Evolutionary conservation across 2,888 invertebrate genomes (phyloP).

Genomic region (Argyresthia goedartella): DNA sequence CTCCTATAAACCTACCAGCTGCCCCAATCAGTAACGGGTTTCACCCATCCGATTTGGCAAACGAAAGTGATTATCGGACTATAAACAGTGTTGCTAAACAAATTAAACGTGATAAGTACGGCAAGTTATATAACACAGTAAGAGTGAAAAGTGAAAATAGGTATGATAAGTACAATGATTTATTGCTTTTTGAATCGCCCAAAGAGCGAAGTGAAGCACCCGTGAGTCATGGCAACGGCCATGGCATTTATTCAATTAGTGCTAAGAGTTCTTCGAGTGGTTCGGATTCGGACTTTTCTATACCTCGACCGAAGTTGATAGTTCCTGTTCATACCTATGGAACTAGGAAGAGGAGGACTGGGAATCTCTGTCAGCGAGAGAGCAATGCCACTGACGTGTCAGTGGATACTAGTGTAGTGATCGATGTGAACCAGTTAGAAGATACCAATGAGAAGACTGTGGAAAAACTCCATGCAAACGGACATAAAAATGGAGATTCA

Average conservation of each 20-base stretch:
- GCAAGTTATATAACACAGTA: slow-evolving; percentile 60
- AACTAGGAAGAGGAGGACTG: slow-evolving; percentile 82
- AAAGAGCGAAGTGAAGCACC: slow-evolving; percentile 46
- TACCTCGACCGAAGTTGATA: slow-evolving; percentile 87
- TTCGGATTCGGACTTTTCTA: slow-evolving; percentile 79
- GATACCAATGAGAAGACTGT: slow-evolving; percentile 20
- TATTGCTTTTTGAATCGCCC: slow-evolving; percentile 35
- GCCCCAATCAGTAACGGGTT: slow-evolving; percentile 40
- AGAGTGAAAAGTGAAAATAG: slow-evolving; percentile 66
- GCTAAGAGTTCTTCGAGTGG: slow-evolving; percentile 66
- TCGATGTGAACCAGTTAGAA: slow-evolving; percentile 52
- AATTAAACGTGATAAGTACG: slow-evolving; percentile 59
- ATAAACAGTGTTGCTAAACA: slow-evolving; percentile 49
- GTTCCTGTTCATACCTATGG: slow-evolving; percentile 92
- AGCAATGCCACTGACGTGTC: slow-evolving; percentile 57
- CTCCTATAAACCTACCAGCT: slow-evolving; percentile 29
- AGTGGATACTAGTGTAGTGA: slow-evolving; percentile 50
- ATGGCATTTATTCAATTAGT: slow-evolving; percentile 44
- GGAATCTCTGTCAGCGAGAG: slow-evolving; percentile 74
- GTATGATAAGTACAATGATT: slow-evolving; percentile 55
- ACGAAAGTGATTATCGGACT: slow-evolving; percentile 65
- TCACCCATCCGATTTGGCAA: slow-evolving; percentile 40
- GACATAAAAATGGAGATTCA: slow-evolving; percentile 28
- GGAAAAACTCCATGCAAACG: slow-evolving; percentile 20
- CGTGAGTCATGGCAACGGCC: slow-evolving; percentile 27